Conservation (phyloP, 2,888 invertebrate species). For the Arrhopalites spinosus region DNA sequence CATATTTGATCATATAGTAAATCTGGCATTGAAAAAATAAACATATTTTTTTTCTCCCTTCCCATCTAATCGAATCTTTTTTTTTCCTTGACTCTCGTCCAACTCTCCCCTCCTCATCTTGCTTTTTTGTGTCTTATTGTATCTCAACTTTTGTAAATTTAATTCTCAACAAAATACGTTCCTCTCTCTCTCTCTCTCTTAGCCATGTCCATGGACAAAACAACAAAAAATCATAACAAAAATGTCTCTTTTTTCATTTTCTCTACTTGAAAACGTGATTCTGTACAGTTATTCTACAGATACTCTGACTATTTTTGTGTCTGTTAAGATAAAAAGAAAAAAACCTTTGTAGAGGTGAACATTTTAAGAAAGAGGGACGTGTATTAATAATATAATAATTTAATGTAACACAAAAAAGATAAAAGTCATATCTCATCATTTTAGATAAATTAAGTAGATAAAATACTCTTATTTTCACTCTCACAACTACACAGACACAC, state of each 20-base stretch:
- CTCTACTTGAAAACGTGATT: too few species aligned
- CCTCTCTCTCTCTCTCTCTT: too few species aligned
- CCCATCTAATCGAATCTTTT: slow-evolving; percentile 39
- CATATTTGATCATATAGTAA: slow-evolving; percentile 41
- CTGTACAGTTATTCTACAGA: too few species aligned
- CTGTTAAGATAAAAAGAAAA: too few species aligned
- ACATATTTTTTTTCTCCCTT: slow-evolving; percentile 28
- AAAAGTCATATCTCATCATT: background rate
- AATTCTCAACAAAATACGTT: too few species aligned
- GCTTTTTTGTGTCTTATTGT: background rate
- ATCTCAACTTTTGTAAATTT: too few species aligned
- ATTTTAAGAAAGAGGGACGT: background rate
- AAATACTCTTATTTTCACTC: background rate
- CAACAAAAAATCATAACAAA: too few species aligned
- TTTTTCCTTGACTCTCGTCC: slow-evolving; percentile 31
- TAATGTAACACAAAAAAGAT: background rate
- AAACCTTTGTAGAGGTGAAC: too few species aligned
- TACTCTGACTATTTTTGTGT: too few species aligned
- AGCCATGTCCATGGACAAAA: too few species aligned
- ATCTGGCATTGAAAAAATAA: slow-evolving; percentile 42
- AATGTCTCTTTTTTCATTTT: too few species aligned
- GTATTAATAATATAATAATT: background rate
- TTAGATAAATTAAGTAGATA: background rate
- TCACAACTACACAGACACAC: background rate
- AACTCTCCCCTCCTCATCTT: slow-evolving; percentile 3